phyloP scores from a whole-genome alignment of 2,888 invertebrate genomes.

The Pinctada fucata region DNA sequence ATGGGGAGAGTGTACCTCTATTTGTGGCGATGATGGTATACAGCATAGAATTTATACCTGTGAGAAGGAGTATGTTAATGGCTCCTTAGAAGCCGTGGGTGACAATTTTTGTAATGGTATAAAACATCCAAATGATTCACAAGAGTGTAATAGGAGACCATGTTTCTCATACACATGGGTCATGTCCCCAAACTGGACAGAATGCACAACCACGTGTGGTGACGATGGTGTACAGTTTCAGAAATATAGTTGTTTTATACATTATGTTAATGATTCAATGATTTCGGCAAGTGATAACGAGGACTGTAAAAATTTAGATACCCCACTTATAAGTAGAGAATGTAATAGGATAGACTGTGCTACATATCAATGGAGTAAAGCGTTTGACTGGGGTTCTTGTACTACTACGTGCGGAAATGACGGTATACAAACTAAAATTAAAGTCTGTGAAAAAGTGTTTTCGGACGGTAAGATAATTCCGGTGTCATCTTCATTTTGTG shows the following conservation, averaged over 20 bases:
- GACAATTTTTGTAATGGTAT: slow-evolving; percentile 9
- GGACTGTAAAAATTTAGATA: slow-evolving; percentile 39
- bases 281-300: neutral
- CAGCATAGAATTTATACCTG: slow-evolving; percentile 32
- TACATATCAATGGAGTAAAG: slow-evolving; percentile 41
- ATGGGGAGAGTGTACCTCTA: slow-evolving; percentile 56
- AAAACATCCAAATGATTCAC: neutral
- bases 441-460: slow-evolving; percentile 49
- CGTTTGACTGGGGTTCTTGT: slow-evolving; percentile 44
- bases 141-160: slow-evolving; percentile 7
- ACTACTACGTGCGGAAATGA: slow-evolving; percentile 43
- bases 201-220: slow-evolving; percentile 60
- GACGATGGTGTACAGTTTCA: slow-evolving; percentile 46
- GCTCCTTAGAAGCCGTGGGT: neutral
- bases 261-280: neutral
- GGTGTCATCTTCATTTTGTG: slow-evolving; percentile 40
- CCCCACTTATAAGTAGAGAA: slow-evolving; percentile 38
- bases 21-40: slow-evolving; percentile 53
- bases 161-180: slow-evolving; percentile 53
- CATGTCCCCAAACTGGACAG: slow-evolving; percentile 55
- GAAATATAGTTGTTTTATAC: neutral
- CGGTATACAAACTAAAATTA: slow-evolving; percentile 29
- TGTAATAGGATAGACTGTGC: slow-evolving; percentile 52
- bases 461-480: slow-evolving; percentile 43
- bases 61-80: neutral